These are phyloP conservation scores for Corbicula japonica DNA, from an alignment of 2,888 invertebrate genomes.

Conservation along the genomic window DNA sequence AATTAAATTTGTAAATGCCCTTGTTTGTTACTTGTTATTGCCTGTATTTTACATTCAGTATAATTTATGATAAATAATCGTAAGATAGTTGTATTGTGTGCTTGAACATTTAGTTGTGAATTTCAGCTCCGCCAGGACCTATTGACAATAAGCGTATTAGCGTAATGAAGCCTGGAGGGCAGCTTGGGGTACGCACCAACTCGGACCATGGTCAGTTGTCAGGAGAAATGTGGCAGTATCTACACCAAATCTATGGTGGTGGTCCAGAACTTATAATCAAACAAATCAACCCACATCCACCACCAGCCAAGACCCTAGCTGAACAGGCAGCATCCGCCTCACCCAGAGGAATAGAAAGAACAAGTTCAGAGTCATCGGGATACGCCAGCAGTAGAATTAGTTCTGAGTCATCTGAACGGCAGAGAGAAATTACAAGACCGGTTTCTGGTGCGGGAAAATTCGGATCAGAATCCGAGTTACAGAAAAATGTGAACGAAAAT, in stretches of 20 bases:
- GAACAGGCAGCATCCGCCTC: constrained; percentile 49
- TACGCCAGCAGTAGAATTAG: no score
- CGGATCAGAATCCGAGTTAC: no score
- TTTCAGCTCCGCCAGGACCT: constrained; percentile 92
- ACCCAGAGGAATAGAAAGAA: constrained; percentile 17
- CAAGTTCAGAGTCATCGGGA: constrained; percentile 6
- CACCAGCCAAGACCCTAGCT: constrained; percentile 54
- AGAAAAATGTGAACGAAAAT: no score
- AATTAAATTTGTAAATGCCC: no score
- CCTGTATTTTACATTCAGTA: no score
- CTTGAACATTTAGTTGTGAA: constrained; percentile 18
- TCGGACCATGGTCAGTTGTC: constrained; percentile 90
- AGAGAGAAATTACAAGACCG: no score
- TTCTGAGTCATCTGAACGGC: no score
- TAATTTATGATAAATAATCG: no score
- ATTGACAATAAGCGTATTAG: constrained; percentile 94
- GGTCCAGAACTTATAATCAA: constrained; percentile 92
- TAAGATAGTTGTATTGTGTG: no score
- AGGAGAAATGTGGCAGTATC: constrained; percentile 95
- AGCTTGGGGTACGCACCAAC: constrained; percentile 79
- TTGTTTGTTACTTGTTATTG: no score
- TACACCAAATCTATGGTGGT: constrained; percentile 94
- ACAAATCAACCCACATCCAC: constrained; percentile 86
- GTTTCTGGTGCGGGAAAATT: no score
- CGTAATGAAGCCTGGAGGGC: constrained; percentile 80